Evolutionary conservation across 2,113 vertebrate species (phyloP).

Genomic region (Cryptotis parvus): DNA sequence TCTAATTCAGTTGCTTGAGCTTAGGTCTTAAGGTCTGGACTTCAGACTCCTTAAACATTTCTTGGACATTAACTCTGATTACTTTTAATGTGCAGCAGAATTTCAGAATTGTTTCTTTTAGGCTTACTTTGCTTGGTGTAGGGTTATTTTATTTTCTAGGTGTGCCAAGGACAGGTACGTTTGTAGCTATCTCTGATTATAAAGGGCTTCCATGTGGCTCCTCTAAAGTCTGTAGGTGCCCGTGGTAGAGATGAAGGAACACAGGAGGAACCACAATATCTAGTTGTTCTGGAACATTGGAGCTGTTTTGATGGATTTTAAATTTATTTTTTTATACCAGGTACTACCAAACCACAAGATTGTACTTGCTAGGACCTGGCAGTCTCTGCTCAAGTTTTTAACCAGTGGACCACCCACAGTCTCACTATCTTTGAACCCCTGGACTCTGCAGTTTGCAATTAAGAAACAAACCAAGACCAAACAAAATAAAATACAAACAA

Average conservation of each 20-base stretch:
- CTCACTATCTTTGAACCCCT: background rate
- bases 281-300: background rate
- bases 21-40: background rate
- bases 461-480: constrained; percentile 50
- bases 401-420: constrained; percentile 9
- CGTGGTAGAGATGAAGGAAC: background rate
- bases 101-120: background rate
- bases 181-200: background rate
- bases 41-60: background rate
- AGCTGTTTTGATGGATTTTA: background rate
- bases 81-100: background rate
- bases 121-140: background rate
- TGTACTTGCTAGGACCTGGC: background rate
- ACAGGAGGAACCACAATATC: background rate
- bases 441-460: constrained; percentile 38
- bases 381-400: background rate
- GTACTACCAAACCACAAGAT: background rate
- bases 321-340: background rate
- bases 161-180: background rate
- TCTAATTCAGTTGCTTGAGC: background rate
- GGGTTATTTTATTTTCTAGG: background rate
- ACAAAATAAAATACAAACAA: constrained; percentile 19
- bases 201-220: background rate
- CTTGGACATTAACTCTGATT: background rate
- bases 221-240: background rate